These are phyloP conservation scores for Lutraria lutraria DNA, from an alignment of 2,888 invertebrate species.

Conservation along the genomic window DNA sequence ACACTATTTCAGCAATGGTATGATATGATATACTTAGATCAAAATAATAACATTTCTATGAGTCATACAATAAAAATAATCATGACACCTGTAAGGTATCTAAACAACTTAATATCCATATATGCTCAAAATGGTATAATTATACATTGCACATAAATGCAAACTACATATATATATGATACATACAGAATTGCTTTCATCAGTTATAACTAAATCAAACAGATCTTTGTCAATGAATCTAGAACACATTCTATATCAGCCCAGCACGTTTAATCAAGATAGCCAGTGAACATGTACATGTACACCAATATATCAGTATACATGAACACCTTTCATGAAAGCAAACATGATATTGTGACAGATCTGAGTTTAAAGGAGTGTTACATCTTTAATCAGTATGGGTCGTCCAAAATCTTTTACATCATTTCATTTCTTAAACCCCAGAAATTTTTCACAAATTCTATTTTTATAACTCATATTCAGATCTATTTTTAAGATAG, in stretches of 20 bases:
- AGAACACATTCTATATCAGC: not conserved
- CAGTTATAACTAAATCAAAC: not conserved
- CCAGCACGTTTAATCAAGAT: too few species aligned
- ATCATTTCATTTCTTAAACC: too few species aligned
- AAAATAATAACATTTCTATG: not conserved
- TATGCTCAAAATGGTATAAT: not conserved
- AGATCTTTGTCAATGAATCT: not conserved
- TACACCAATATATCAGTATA: not conserved
- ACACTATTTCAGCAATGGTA: not conserved
- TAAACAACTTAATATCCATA: not conserved
- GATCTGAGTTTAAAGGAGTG: not conserved
- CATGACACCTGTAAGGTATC: not conserved
- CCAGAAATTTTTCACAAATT: too few species aligned
- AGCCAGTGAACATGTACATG: too few species aligned
- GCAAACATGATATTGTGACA: not conserved
- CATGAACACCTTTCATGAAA: not conserved
- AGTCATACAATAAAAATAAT: constrained; percentile 11
- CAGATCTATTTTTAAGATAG: too few species aligned
- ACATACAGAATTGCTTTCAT: not conserved
- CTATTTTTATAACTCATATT: too few species aligned
- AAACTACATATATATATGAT: not conserved
- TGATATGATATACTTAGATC: not conserved
- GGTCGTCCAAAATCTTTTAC: too few species aligned
- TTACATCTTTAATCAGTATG: not conserved
- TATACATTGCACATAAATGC: not conserved